Conservation (phyloP, 2,888 invertebrate genomes). For the Poecilus cupreus region DNA sequence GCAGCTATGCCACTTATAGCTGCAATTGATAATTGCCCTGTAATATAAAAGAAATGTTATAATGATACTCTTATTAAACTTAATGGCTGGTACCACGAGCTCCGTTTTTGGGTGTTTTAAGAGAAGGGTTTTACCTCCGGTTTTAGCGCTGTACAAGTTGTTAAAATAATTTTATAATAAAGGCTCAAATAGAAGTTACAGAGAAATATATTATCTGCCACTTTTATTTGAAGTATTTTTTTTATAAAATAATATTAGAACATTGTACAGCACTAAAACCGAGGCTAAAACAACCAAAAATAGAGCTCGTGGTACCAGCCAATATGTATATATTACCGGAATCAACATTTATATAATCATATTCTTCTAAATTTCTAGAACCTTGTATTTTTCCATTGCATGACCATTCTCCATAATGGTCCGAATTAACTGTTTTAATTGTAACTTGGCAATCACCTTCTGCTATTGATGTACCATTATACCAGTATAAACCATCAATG, state of each 20-base stretch:
- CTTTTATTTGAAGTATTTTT: too few relatives aligned
- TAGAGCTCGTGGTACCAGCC: too few relatives aligned
- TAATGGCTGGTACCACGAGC: too few relatives aligned
- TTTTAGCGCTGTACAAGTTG: too few relatives aligned
- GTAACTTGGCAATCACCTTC: constrained; percentile 74
- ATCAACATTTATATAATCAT: constrained; percentile 17
- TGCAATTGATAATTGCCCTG: constrained; percentile 31
- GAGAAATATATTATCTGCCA: too few relatives aligned
- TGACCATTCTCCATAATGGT: constrained; percentile 74
- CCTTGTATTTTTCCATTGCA: constrained; percentile 69
- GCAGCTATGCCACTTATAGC: constrained; percentile 48
- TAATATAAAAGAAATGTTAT: not conserved
- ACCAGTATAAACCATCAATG: constrained; percentile 72
- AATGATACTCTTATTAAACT: not conserved
- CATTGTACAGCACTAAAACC: too few relatives aligned
- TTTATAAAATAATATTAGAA: too few relatives aligned
- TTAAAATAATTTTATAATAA: too few relatives aligned
- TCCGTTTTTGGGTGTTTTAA: too few relatives aligned
- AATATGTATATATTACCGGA: not conserved
- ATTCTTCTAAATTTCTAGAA: constrained; percentile 41
- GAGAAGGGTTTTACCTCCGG: too few relatives aligned
- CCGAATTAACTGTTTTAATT: constrained; percentile 68
- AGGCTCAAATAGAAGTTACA: too few relatives aligned
- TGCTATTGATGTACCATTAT: constrained; percentile 70
- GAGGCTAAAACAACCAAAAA: too few relatives aligned